These are phyloP conservation scores for Maniola hyperantus DNA, from an alignment of 2,888 invertebrate genomes.

Conservation along the genomic window DNA sequence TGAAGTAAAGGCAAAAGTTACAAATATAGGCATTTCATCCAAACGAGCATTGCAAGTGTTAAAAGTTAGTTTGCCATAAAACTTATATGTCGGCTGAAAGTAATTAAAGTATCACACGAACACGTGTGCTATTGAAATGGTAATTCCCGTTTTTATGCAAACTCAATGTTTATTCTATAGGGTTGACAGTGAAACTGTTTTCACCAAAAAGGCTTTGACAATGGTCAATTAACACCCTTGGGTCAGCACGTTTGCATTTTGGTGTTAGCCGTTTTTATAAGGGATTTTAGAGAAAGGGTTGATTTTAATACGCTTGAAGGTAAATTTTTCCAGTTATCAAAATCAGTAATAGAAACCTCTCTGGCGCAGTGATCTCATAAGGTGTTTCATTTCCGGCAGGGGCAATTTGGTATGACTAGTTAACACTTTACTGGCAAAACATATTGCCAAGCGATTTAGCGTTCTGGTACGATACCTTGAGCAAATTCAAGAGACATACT, in stretches of 20 bases:
- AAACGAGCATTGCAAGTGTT: not conserved
- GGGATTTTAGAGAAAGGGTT: conserved; percentile 1
- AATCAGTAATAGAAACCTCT: too few relatives aligned
- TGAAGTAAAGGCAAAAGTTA: too few relatives aligned
- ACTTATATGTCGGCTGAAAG: conserved; percentile 19
- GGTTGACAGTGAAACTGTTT: conserved; percentile 33
- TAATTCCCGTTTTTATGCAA: conserved; percentile 60
- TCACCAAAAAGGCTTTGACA: conserved; percentile 33
- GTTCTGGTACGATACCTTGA: too few relatives aligned
- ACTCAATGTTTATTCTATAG: conserved; percentile 45
- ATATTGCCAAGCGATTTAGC: too few relatives aligned
- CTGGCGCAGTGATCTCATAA: too few relatives aligned
- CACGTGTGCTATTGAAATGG: conserved; percentile 61
- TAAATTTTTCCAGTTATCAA: not conserved
- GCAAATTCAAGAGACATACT: too few relatives aligned
- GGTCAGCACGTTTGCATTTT: conserved; percentile 13
- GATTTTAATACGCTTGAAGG: not conserved
- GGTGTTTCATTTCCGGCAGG: too few relatives aligned
- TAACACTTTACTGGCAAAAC: too few relatives aligned
- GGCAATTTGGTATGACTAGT: too few relatives aligned
- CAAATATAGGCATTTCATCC: too few relatives aligned
- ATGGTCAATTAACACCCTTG: conserved; percentile 20
- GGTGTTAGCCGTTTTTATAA: conserved; percentile 11
- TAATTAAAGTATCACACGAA: conserved; percentile 13
- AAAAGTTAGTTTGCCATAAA: conserved; percentile 25